Conservation (phyloP, 2,113 vertebrate genomes). For the Trematocara variabile region DNA sequence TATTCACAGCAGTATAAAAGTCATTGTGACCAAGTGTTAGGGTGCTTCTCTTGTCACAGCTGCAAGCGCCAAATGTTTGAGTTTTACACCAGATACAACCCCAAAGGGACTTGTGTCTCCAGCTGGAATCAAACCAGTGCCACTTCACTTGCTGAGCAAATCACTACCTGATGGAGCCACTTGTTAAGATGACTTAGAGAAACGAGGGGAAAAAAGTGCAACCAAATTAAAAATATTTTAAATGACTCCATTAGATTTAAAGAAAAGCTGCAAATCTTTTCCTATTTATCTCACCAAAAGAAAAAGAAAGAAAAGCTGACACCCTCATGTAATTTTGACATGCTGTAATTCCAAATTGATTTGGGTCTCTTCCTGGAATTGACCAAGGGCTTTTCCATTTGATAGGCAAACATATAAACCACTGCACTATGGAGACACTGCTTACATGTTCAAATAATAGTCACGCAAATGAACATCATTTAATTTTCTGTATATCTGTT, state of each 20-base stretch:
- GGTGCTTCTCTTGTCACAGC: neutral
- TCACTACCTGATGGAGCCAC: neutral
- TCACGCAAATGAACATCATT: neutral
- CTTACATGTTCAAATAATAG: neutral
- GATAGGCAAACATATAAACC: neutral
- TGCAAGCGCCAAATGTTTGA: neutral
- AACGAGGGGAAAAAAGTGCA: fast-evolving
- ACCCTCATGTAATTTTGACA: neutral
- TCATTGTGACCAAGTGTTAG: neutral
- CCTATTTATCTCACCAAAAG: neutral
- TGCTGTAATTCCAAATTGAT: neutral
- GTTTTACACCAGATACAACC: neutral
- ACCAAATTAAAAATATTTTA: neutral
- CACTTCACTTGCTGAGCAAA: neutral
- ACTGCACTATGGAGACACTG: neutral
- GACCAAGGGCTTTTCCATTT: neutral
- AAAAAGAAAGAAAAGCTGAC: neutral
- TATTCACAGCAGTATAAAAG: neutral
- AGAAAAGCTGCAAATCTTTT: neutral
- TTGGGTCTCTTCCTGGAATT: neutral
- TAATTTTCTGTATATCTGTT: neutral
- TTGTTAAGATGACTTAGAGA: neutral
- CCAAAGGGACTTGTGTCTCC: neutral
- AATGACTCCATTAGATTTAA: neutral
- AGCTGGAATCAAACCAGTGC: neutral